Percentiles rank a stretch among this genome's conserved stretches.
Evolutionary conservation across 2,888 invertebrate species (phyloP).

Genomic region (Busseola fusca): DNA sequence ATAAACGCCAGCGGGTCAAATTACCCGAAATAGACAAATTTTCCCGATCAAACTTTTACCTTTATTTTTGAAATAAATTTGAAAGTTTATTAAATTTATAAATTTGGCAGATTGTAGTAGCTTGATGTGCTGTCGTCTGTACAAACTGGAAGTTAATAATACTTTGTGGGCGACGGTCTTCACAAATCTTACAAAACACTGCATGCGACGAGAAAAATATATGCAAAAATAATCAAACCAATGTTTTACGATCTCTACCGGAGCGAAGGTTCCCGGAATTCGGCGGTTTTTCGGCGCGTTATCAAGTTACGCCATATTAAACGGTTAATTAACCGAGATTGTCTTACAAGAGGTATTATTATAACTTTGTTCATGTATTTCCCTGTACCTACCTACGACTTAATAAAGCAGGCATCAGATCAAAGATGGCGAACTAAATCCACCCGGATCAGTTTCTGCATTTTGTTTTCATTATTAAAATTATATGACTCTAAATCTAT

Average conservation of each 20-base stretch:
- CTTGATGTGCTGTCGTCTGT: background rate
- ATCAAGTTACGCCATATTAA: conserved; percentile 60
- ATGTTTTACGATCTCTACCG: conserved; percentile 43
- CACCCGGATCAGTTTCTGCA: background rate
- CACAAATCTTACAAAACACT: conserved; percentile 6
- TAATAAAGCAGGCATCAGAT: background rate
- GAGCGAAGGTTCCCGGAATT: conserved; percentile 54
- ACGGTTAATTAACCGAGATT: conserved; percentile 60
- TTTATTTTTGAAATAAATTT: too few species aligned
- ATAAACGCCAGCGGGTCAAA: too few species aligned
- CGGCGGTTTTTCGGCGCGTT: conserved; percentile 46
- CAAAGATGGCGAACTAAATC: background rate
- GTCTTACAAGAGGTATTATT: conserved; percentile 49
- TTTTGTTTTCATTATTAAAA: background rate
- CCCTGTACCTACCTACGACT: conserved; percentile 3
- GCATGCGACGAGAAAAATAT: conserved; percentile 2
- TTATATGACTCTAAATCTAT: background rate
- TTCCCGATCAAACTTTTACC: too few species aligned
- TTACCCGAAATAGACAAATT: too few species aligned
- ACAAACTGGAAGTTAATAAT: too few species aligned
- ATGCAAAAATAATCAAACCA: conserved; percentile 31
- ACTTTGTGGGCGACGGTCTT: background rate
- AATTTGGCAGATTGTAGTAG: too few species aligned
- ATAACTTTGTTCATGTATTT: conserved; percentile 25
- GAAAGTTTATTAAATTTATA: too few species aligned